Evolutionary conservation across 2,888 invertebrate genomes (phyloP).

Genomic region (Pseudanteris insignis): DNA sequence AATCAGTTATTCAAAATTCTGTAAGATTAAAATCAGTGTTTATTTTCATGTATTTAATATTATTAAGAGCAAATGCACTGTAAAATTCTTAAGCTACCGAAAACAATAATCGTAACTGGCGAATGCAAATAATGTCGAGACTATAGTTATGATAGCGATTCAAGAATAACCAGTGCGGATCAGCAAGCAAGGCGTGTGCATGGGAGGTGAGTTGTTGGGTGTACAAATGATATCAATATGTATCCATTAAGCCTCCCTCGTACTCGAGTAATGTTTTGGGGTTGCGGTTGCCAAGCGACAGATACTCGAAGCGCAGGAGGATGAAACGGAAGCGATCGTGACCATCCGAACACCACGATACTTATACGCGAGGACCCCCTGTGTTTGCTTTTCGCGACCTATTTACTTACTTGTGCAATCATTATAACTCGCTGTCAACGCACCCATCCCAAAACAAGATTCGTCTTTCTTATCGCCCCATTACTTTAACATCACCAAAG

Average conservation of each 20-base stretch:
- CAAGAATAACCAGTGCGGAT: slow-evolving; percentile 41
- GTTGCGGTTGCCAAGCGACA: slow-evolving; percentile 52
- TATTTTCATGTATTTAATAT: too few species aligned
- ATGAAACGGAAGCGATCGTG: slow-evolving; percentile 56
- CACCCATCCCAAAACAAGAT: background rate
- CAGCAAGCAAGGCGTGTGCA: slow-evolving; percentile 22
- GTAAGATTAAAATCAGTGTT: too few species aligned
- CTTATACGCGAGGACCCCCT: slow-evolving; percentile 32
- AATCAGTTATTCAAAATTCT: too few species aligned
- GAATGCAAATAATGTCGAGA: slow-evolving; percentile 31
- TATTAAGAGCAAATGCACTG: background rate
- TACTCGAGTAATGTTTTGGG: slow-evolving; percentile 44
- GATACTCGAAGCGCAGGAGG: slow-evolving; percentile 43
- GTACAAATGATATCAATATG: slow-evolving; percentile 61
- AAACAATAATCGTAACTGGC: slow-evolving; percentile 14
- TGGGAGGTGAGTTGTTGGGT: slow-evolving; percentile 42
- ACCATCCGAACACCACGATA: slow-evolving; percentile 48
- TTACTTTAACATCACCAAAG: background rate
- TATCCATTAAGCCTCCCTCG: slow-evolving; percentile 56
- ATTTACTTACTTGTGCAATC: slow-evolving; percentile 36
- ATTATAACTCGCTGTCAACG: slow-evolving; percentile 21
- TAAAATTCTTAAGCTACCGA: background rate
- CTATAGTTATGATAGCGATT: slow-evolving; percentile 28
- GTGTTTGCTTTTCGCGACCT: slow-evolving; percentile 24
- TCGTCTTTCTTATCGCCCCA: background rate